Evolutionary conservation across 2,113 vertebrate species (phyloP).

Genomic region (Deroptyus accipitrinus): DNA sequence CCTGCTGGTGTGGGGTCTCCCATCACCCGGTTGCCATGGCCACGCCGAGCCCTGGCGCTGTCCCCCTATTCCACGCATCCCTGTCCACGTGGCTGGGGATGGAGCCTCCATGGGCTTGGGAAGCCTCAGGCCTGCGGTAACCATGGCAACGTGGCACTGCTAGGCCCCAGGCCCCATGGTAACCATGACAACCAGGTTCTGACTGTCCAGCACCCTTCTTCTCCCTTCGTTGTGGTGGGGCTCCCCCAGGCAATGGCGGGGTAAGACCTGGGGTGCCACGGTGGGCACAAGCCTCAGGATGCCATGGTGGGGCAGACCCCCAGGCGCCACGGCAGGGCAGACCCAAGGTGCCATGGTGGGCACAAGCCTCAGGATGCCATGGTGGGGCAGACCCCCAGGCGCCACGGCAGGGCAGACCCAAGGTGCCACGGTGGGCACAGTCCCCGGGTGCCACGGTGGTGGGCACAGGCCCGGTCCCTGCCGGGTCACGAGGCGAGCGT

Average conservation of each 20-base stretch:
- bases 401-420: no score
- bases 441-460: background rate
- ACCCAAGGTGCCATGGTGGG: no score
- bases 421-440: background rate
- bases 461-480: background rate
- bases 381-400: no score
- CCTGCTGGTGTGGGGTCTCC: background rate
- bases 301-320: background rate
- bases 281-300: background rate
- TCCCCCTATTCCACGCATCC: background rate
- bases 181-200: background rate
- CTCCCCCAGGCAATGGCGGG: background rate
- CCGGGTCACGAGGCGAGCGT: constrained; percentile 48
- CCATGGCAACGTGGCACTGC: background rate
- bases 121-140: background rate
- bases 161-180: background rate
- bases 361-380: no score
- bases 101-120: background rate
- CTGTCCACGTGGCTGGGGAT: background rate
- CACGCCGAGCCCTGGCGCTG: rapidly evolving
- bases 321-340: no score
- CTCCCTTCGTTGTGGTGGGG: background rate
- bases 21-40: rapidly evolving
- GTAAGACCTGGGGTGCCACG: background rate
- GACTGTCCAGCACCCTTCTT: background rate